Base-by-base conservation (phyloP, 2,113 vertebrate species). In the Phainopepla nitens region DNA sequence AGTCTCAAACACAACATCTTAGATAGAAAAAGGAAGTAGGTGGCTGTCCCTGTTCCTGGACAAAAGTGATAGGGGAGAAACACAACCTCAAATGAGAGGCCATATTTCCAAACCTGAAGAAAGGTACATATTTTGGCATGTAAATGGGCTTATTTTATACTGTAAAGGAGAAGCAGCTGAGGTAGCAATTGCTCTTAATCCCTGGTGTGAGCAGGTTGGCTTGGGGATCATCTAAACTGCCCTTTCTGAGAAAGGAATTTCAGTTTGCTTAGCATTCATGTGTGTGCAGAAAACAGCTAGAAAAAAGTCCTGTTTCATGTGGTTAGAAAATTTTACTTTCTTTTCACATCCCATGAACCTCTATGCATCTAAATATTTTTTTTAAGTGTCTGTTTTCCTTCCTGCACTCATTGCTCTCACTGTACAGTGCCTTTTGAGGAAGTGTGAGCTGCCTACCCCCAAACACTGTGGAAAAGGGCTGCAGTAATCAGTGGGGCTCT, bases 391-490 rank as follows among this genome's bases (percentile, higher is more conserved):
- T 50, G 21, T 14, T 6, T 69, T 44, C 28, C 6, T 60, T 41
- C n/a, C 51, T 36, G 31, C 13, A 54, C 7, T 4, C 1, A 5
- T 4, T 50, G 18, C 29, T 82, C 61, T 44, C 0, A 0, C n/a
- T 6, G 15, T 15, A 35, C 27, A 3, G 56, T 33, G 24, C 20
- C 68, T 77, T 24, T 12, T 35, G 49, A 68, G 36, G 80, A 45
- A 45, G 13, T 56, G 15, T 4, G 10, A 81, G 19, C 57, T 33
- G 7, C 44, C 13, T 54, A 8, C 5, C 13, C 20, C 22, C 41
- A 57, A 25, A 22, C 11, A 20, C 3, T 5, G 25, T 62, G 29
- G 22, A 10, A 50, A 65, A n/a, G 44, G 31, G 39, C 45, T 69
- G 17, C 49, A 44, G 3, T 50, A 13, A 15, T 2, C 13, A n/a